Conservation (phyloP, 2,113 vertebrate species). For the Irena cyanogastra region DNA sequence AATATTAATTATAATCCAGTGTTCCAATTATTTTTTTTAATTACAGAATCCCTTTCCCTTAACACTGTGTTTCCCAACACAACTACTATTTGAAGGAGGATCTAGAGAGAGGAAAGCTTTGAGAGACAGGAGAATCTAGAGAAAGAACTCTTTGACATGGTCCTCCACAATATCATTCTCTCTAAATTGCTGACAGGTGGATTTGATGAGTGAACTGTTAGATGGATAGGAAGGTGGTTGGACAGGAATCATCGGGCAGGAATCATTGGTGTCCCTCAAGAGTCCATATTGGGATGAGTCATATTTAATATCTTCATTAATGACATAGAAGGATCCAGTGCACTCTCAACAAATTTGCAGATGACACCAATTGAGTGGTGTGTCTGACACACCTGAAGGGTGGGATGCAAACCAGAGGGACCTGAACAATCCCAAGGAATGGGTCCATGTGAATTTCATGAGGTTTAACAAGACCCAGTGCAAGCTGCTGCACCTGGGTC, state of each 20-base stretch:
- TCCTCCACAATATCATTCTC: neutral
- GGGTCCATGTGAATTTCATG: no score
- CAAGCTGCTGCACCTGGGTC: neutral
- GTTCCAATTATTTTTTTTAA: neutral
- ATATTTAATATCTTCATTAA: neutral
- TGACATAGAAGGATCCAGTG: neutral
- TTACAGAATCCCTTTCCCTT: neutral
- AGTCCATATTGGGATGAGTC: accelerated
- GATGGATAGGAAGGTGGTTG: neutral
- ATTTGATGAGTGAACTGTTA: neutral
- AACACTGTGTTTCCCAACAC: neutral
- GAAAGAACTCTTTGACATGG: neutral
- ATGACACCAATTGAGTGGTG: neutral
- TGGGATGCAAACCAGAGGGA: neutral
- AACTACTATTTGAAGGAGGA: neutral
- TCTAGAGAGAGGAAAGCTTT: neutral
- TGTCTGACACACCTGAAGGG: neutral
- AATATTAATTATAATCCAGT: neutral
- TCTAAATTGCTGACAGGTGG: neutral
- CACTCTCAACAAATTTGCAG: neutral
- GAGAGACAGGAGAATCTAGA: neutral
- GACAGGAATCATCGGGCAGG: neutral
- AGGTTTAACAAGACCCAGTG: neutral
- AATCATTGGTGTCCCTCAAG: neutral
- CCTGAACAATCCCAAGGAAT: neutral